Evolutionary conservation across 2,888 invertebrate genomes (phyloP).

Genomic region (Cantharis flavilabris): DNA sequence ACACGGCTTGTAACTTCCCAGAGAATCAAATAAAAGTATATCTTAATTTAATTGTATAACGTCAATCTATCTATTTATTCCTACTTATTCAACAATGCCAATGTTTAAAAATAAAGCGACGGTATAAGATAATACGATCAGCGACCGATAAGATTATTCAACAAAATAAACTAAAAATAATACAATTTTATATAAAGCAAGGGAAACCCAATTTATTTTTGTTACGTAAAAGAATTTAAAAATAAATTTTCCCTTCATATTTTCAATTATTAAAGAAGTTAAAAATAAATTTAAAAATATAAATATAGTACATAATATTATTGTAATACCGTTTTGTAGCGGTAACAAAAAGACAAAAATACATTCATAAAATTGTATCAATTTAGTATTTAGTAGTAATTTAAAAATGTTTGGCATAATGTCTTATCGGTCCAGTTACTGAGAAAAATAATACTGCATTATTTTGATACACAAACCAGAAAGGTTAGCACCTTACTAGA

Average conservation of each 20-base stretch:
- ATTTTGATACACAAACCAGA: no score
- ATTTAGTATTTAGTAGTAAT: no score
- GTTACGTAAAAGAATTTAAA: neutral
- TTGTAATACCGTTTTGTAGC: neutral
- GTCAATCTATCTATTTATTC: neutral
- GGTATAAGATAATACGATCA: neutral
- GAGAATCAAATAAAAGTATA: slow-evolving; percentile 23
- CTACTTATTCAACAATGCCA: neutral
- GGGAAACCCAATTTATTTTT: neutral
- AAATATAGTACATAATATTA: neutral
- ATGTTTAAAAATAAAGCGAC: neutral
- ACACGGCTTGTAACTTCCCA: slow-evolving; percentile 29
- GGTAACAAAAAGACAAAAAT: neutral
- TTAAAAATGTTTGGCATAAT: no score
- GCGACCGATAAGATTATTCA: neutral
- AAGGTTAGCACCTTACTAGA: no score
- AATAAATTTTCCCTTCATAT: neutral
- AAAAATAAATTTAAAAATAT: neutral
- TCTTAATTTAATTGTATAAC: neutral
- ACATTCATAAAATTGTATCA: no score
- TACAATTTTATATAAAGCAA: neutral
- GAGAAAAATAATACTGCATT: no score
- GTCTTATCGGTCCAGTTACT: no score
- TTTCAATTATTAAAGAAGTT: neutral
- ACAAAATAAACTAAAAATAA: neutral